These are phyloP conservation scores for Theretra japonica DNA, from an alignment of 2,888 invertebrate genomes.

Conservation along the genomic window DNA sequence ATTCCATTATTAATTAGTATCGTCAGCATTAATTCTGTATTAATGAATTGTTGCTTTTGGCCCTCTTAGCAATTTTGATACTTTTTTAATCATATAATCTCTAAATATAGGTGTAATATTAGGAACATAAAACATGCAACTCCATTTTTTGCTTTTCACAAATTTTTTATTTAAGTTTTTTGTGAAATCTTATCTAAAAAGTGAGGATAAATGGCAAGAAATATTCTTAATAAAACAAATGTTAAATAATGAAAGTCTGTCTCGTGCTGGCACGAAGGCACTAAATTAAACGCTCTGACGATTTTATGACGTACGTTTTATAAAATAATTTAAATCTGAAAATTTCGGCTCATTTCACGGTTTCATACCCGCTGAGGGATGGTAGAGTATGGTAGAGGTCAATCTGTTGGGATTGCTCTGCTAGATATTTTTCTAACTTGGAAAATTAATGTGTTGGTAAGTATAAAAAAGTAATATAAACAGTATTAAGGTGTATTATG, in stretches of 20 bases:
- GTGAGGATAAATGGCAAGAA: background rate
- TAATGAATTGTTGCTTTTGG: too few species aligned
- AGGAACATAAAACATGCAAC: too few species aligned
- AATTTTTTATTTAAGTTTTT: background rate
- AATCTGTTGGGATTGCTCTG: background rate
- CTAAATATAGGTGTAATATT: too few species aligned
- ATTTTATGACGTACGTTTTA: slow-evolving; percentile 17
- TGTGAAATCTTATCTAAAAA: background rate
- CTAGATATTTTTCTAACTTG: background rate
- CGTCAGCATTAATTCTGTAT: too few species aligned
- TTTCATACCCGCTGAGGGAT: background rate
- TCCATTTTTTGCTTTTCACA: background rate
- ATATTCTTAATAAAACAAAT: slow-evolving; percentile 5
- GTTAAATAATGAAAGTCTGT: slow-evolving; percentile 17
- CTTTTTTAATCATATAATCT: background rate
- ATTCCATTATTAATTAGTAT: too few species aligned
- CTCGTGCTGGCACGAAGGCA: slow-evolving; percentile 7
- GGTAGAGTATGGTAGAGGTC: background rate
- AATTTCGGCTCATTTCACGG: slow-evolving; percentile 5
- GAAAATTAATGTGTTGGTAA: background rate
- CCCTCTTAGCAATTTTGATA: background rate
- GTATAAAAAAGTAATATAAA: too few species aligned
- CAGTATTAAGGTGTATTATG: too few species aligned
- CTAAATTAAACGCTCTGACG: slow-evolving; percentile 22
- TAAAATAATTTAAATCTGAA: slow-evolving; percentile 9